Evolutionary conservation across 2,888 invertebrate species (phyloP), one percentile per base, ranked within the genome.

Genomic region (Nemoura dubitans): DNA sequence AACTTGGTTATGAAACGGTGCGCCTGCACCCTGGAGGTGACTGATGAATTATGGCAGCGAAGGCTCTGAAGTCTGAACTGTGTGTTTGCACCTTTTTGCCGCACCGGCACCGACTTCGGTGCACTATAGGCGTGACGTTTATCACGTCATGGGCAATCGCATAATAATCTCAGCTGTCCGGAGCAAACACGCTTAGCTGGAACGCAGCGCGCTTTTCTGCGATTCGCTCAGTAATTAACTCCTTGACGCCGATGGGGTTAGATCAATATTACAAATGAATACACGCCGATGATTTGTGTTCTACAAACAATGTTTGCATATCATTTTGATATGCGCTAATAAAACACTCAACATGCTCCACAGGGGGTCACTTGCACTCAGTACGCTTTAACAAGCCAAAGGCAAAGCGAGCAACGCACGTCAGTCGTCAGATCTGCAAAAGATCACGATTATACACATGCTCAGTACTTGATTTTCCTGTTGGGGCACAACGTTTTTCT

Each of bases 391-490:
- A 59, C 59, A 59, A 21, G 59, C 59, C 59, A 21, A 10, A 10
- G 59, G 59, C 59, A 59, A 59, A 59, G 10, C 26, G 28, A 27
- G 14, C 78, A 26, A 78, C 28, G 3, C n/a, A 26, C 27, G 28
- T 78, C 78, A 28, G 27, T 3, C 27, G 28, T 78, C 78, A 28
- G 27, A 28, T 27, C 27, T 78, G 78, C 78, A 78, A 78, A 27
- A 26, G n/a, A 28, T 78, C 28, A n/a, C 78, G 26, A 27, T 14
- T 27, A 78, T 27, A 78, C n/a, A 78, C 3, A 59, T 59, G 59
- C 59, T 59, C 59, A 59, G 59, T 59, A 78, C 84, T 84, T 84
- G 84, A 84, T 84, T 84, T 84, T 84, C 84, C 84, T 28, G 84
- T 84, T 84, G 84, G 76, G n/a, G 59, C 59, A 29, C 27, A 21